phyloP scores from a whole-genome alignment of 2,113 vertebrate genomes.

The Regulus satrapa region DNA sequence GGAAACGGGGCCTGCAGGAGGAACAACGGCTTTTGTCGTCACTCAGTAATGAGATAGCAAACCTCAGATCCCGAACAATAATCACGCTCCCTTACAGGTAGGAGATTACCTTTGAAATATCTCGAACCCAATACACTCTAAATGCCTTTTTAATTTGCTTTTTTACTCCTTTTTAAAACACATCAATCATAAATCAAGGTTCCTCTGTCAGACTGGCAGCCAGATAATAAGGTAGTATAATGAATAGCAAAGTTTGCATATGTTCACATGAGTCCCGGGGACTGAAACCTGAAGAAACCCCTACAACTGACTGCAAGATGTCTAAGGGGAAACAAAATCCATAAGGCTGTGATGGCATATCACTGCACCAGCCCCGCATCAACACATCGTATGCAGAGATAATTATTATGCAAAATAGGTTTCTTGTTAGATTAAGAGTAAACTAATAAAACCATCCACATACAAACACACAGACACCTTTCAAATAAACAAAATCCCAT shows the following conservation, averaged over 20 bases:
- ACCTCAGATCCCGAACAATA: not conserved
- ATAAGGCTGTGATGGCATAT: not conserved
- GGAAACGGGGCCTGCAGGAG: not conserved
- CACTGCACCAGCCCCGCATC: not conserved
- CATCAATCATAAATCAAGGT: not conserved
- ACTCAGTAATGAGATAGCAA: not conserved
- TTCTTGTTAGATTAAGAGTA: not conserved
- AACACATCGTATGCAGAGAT: not conserved
- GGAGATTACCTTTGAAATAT: not conserved
- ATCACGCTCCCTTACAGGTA: not conserved
- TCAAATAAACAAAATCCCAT: not conserved
- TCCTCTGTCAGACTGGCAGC: not conserved
- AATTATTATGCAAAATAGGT: not conserved
- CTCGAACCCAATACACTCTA: not conserved
- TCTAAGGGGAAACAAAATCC: not conserved
- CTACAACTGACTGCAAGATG: not conserved
- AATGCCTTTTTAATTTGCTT: not conserved
- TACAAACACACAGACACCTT: not conserved
- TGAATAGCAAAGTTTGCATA: not conserved
- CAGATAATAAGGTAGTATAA: not conserved
- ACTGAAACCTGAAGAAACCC: not conserved
- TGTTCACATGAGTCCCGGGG: not conserved
- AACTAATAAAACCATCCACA: not conserved
- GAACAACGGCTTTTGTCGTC: not conserved
- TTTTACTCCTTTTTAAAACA: not conserved